Base-by-base conservation (phyloP, 2,888 invertebrate genomes). In the Philhelius pedissequus region DNA sequence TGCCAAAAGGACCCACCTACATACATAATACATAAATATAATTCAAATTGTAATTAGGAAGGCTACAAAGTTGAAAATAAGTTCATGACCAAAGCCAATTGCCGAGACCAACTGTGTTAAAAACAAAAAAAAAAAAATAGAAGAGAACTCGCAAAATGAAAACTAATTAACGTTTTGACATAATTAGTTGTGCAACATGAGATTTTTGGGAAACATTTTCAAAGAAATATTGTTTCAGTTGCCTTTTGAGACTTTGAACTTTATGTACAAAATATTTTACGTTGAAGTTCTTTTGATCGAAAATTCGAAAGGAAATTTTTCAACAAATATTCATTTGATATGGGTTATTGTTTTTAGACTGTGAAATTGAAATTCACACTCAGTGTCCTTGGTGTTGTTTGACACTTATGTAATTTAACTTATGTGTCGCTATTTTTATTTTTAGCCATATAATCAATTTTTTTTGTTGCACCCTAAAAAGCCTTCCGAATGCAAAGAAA, bases 41-140 rank as follows among this genome's bases (percentile, higher is more conserved):
- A 30, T n/a, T 60, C 40, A 60, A 73, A 58, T n/a, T 79, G 79
- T 68, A 79, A 79, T 79, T 66, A 79, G 73, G 38, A 30, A 50
- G 66, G 66, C 58, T 58, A 32, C 25, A 64, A 70, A 78, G 54
- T 71, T 66, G 71, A 66, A 68, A 79, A 73, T 79, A 79, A 79
- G 73, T 79, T 79, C 60, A 50, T 60, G 60, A 60, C 25, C 60
- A 62, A 62, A 73, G 35, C n/a, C 50, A 43, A 43, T 68, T n/a
- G 13, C 7, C 30, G 7, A 25, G 18, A 11, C 40, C 38, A 60
- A 60, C 40, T 60, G 38, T 25, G 11, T 60, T 22, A 4, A 20
- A 22, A 35, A 20, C 2, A 35, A 35, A 32, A 9, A 11, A 15
- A 4, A 4, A n/a, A n/a, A n/a, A n/a, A n/a, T n/a, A n/a, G n/a